Evolutionary conservation across 1,140 invertebrate genomes (phyloP).

Genomic region (Phymorhynchus buccinoides): DNA sequence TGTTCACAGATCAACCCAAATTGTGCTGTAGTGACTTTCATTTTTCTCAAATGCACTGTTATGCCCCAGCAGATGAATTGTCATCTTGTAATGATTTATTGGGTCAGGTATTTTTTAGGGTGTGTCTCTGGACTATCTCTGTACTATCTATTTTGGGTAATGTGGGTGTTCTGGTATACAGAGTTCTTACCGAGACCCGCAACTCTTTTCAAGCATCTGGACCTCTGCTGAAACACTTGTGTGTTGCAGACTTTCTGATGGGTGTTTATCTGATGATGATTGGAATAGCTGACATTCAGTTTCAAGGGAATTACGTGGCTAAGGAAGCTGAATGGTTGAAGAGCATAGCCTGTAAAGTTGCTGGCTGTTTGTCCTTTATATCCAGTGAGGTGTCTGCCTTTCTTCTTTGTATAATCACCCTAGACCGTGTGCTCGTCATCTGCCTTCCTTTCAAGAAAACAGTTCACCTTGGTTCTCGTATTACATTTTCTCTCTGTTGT

Average conservation of each 20-base stretch:
- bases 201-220: slow-evolving; percentile 41
- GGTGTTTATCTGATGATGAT: slow-evolving; percentile 65
- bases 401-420: slow-evolving; percentile 59
- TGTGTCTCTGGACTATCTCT: slow-evolving; percentile 49
- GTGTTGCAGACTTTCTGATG: slow-evolving; percentile 62
- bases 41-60: slow-evolving; percentile 41
- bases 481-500: slow-evolving; percentile 2
- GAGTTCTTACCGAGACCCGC: slow-evolving; percentile 23
- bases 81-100: slow-evolving; percentile 54
- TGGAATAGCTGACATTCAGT: slow-evolving; percentile 56
- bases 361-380: slow-evolving; percentile 58
- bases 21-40: slow-evolving; percentile 50
- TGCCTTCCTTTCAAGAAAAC: slow-evolving; percentile 56
- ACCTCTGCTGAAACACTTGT: slow-evolving; percentile 54
- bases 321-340: slow-evolving; percentile 56
- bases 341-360: slow-evolving; percentile 52
- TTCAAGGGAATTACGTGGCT: slow-evolving; percentile 55
- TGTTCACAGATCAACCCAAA: slow-evolving; percentile 44
- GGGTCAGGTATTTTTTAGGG: slow-evolving; percentile 39
- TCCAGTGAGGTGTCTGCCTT: slow-evolving; percentile 59
- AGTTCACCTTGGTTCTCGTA: slow-evolving; percentile 34
- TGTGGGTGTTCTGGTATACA: slow-evolving; percentile 44
- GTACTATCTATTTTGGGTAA: slow-evolving; percentile 50
- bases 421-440: slow-evolving; percentile 58
- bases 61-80: slow-evolving; percentile 45